These are phyloP conservation scores for Apodemus speciosus DNA, from an alignment of 2,113 vertebrate species.

Conservation along the genomic window DNA sequence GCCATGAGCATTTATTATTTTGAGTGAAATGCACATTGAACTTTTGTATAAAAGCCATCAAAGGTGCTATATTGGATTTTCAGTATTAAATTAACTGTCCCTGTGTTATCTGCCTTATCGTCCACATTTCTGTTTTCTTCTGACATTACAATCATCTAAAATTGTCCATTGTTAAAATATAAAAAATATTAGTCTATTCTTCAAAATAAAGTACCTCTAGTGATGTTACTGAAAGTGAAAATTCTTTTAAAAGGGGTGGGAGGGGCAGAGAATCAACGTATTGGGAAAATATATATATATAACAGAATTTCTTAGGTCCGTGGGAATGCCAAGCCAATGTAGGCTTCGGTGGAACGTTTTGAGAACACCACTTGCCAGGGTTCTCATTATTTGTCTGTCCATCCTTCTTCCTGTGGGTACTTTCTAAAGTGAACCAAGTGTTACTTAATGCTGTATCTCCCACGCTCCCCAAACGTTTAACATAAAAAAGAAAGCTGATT, in stretches of 20 bases:
- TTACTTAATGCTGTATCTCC: background rate
- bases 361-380: constrained; percentile 37
- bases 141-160: constrained; percentile 78
- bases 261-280: constrained; percentile 77
- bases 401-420: constrained; percentile 66
- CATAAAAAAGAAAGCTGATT: constrained; percentile 47
- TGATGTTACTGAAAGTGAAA: constrained; percentile 74
- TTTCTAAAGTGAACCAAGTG: constrained; percentile 77
- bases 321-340: constrained; percentile 52
- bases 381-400: constrained; percentile 57
- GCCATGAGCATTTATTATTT: constrained; percentile 86
- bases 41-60: constrained; percentile 85
- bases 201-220: constrained; percentile 87
- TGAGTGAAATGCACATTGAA: constrained; percentile 83
- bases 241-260: constrained; percentile 68
- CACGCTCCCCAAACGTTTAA: constrained; percentile 26
- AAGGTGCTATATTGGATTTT: constrained; percentile 86
- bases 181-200: constrained; percentile 82
- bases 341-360: constrained; percentile 35
- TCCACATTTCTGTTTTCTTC: constrained; percentile 78
- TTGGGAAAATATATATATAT: constrained; percentile 28
- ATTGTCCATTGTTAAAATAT: constrained; percentile 76
- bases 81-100: constrained; percentile 81
- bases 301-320: constrained; percentile 46
- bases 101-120: constrained; percentile 38